phyloP scores from a whole-genome alignment of 2,888 invertebrate genomes.

The Drosophila ezoana region DNA sequence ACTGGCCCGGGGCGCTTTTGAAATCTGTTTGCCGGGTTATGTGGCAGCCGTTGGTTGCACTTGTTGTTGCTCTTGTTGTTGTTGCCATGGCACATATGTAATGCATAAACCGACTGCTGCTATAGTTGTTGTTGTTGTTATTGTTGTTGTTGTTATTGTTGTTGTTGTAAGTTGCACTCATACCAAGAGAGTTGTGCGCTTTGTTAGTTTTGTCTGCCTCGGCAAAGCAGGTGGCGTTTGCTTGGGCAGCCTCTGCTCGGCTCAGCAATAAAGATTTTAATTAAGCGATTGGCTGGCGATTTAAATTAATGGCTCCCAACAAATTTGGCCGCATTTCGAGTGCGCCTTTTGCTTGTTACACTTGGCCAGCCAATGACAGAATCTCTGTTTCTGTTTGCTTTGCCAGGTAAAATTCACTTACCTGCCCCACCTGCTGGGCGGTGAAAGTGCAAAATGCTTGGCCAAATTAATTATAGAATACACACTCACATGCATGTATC shows the following conservation, averaged over 20 bases:
- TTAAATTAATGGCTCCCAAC: slow-evolving; percentile 55
- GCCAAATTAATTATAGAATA: slow-evolving; percentile 20
- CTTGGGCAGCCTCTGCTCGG: slow-evolving; percentile 23
- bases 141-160: slow-evolving; percentile 3
- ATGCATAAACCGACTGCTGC: slow-evolving; percentile 6
- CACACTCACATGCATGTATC: slow-evolving; percentile 6
- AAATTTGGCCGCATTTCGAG: slow-evolving; percentile 45
- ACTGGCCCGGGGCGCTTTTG: slow-evolving; percentile 42
- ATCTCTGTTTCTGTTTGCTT: slow-evolving; percentile 20
- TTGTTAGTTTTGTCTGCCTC: slow-evolving; percentile 33
- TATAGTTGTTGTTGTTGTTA: slow-evolving; percentile 3
- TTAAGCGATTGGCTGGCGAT: slow-evolving; percentile 71
- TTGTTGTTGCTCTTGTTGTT: slow-evolving; percentile 17
- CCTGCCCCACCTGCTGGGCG: slow-evolving; percentile 9
- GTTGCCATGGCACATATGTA: slow-evolving; percentile 17
- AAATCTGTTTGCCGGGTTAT: slow-evolving; percentile 54
- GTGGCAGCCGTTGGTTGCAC: slow-evolving; percentile 44
- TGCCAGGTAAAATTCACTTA: slow-evolving; percentile 14
- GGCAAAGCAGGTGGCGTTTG: slow-evolving; percentile 31
- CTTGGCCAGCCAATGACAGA: slow-evolving; percentile 38
- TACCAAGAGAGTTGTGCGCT: slow-evolving; percentile 28
- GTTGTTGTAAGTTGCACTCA: slow-evolving; percentile 34
- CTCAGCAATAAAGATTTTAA: slow-evolving; percentile 75
- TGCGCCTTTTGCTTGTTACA: slow-evolving; percentile 58
- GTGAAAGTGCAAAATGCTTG: slow-evolving; percentile 42